Percentiles rank a stretch among this genome's conserved stretches.
Conservation (phyloP, 2,888 invertebrate species). For the Cactoblastis cactorum region DNA sequence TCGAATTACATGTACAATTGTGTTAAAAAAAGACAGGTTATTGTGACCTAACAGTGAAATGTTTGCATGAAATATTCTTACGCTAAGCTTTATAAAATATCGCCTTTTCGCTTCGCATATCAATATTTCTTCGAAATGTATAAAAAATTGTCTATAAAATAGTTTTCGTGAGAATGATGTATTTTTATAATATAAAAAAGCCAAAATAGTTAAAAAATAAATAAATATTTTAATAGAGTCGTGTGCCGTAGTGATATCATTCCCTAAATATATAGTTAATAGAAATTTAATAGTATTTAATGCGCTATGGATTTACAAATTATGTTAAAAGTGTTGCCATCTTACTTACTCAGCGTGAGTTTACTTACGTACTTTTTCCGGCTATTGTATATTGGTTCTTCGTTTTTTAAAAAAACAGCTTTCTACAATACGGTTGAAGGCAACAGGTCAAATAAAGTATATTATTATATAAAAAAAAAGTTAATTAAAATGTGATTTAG, state of each 20-base stretch:
- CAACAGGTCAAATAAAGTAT: no score
- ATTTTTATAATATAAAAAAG: constrained; percentile 19
- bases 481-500: no score
- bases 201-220: constrained; percentile 20
- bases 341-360: neutral
- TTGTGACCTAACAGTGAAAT: no score
- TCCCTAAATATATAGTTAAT: constrained; percentile 10
- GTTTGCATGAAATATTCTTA: neutral
- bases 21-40: no score
- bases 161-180: constrained; percentile 13
- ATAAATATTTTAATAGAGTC: constrained; percentile 3
- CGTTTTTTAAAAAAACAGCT: no score
- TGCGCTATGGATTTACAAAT: constrained; percentile 4
- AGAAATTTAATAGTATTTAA: constrained; percentile 3
- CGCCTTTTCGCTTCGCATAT: constrained; percentile 9
- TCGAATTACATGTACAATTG: no score
- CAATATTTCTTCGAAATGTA: neutral
- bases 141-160: neutral
- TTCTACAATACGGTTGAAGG: no score
- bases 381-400: no score
- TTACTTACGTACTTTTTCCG: no score
- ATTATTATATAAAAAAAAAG: no score
- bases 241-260: constrained; percentile 14
- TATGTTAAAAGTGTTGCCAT: neutral
- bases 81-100: neutral